Percentiles rank a stretch among this genome's conserved stretches.
Conservation (phyloP, 2,113 vertebrate species). For the Boleophthalmus pectinirostris region DNA sequence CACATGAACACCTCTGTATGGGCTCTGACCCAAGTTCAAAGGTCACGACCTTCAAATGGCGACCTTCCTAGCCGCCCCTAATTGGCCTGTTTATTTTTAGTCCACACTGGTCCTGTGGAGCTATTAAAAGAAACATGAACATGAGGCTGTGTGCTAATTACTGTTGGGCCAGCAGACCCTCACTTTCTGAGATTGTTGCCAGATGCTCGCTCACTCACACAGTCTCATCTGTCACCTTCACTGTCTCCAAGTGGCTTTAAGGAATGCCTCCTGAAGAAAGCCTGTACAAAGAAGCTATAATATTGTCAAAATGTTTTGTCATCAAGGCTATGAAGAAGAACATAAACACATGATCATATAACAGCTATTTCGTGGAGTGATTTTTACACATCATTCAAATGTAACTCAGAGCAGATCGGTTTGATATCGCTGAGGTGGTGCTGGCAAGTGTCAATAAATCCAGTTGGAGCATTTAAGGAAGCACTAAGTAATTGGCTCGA, state of each 20-base stretch:
- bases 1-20: constrained; percentile 69
- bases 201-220: constrained; percentile 69
- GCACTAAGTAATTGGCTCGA: constrained; percentile 76
- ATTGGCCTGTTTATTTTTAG: constrained; percentile 85
- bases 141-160: constrained; percentile 85
- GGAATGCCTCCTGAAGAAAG: not conserved
- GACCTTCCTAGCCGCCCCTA: constrained; percentile 71
- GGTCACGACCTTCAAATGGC: constrained; percentile 76
- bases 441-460: constrained; percentile 65
- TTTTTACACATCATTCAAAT: not conserved
- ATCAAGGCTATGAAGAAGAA: not conserved
- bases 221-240: constrained; percentile 70
- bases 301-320: not conserved
- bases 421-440: constrained; percentile 20
- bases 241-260: constrained; percentile 56
- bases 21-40: constrained; percentile 75
- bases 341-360: not conserved
- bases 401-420: constrained; percentile 31
- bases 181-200: constrained; percentile 78
- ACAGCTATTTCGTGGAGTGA: not conserved
- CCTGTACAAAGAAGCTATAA: not conserved
- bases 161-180: constrained; percentile 75
- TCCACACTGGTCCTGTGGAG: constrained; percentile 79
- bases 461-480: constrained; percentile 62
- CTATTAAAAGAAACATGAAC: constrained; percentile 89